phyloP scores from a whole-genome alignment of 1,140 invertebrate genomes.

The Philaenus spumarius region DNA sequence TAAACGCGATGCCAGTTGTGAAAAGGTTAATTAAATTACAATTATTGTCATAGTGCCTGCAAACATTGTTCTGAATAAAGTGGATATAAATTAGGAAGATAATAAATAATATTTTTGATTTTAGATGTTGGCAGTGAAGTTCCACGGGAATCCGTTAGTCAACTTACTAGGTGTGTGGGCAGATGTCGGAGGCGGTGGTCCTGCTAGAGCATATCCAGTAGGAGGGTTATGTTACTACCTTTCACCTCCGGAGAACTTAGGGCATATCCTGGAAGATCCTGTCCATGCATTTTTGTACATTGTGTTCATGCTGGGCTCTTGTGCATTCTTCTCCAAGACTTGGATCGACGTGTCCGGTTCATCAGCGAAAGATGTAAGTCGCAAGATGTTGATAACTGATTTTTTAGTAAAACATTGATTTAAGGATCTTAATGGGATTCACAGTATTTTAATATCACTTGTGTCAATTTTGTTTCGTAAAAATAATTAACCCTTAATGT shows the following conservation, averaged over 20 bases:
- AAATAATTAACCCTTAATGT: no score
- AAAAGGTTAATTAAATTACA: no score
- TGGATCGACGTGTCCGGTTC: slow-evolving; percentile 99
- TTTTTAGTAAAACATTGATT: no score
- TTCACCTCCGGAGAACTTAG: slow-evolving; percentile 95
- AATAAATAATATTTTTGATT: no score
- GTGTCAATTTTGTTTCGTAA: no score
- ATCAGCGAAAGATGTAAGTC: slow-evolving; percentile 97
- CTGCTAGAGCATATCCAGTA: slow-evolving; percentile 90
- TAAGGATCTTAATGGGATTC: no score
- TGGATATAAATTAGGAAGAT: no score
- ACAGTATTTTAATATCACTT: no score
- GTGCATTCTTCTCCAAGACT: slow-evolving; percentile 99
- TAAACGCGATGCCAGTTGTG: no score
- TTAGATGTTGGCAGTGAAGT: slow-evolving; percentile 99
- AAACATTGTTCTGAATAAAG: no score
- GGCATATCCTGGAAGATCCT: slow-evolving; percentile 93
- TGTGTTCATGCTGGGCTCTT: slow-evolving; percentile 98
- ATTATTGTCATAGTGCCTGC: no score
- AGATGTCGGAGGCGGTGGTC: slow-evolving; percentile 93
- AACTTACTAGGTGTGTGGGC: slow-evolving; percentile 99
- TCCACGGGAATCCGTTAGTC: slow-evolving; percentile 96
- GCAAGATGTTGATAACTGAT: no score
- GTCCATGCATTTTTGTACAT: slow-evolving; percentile 97
- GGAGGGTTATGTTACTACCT: slow-evolving; percentile 98